phyloP scores from a whole-genome alignment of 2,797 vertebrate genomes.

The Aulostomus chinensis region DNA sequence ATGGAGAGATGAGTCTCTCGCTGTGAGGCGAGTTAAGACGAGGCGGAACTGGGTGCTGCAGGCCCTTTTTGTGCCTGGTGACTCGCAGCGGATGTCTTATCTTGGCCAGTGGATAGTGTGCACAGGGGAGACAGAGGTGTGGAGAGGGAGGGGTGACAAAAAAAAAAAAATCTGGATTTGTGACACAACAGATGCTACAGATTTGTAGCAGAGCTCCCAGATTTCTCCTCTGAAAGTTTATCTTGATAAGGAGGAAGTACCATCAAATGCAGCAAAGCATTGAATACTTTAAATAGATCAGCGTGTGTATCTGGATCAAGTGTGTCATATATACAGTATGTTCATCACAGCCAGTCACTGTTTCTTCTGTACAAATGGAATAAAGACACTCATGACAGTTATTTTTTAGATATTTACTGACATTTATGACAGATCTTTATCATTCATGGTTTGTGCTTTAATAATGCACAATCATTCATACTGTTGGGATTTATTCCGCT shows the following conservation, averaged over 20 bases:
- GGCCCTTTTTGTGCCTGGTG: slow-evolving; percentile 67
- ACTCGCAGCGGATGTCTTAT: slow-evolving; percentile 74
- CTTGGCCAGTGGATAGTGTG: slow-evolving; percentile 59
- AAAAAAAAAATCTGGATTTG: slow-evolving; percentile 28
- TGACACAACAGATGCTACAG: slow-evolving; percentile 49
- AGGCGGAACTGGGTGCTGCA: slow-evolving; percentile 51
- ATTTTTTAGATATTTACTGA: too few species aligned
- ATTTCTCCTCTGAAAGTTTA: slow-evolving; percentile 17
- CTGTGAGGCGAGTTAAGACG: slow-evolving; percentile 58
- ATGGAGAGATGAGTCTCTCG: slow-evolving; percentile 52
- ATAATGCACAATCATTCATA: too few species aligned
- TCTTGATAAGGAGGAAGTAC: slow-evolving; percentile 6
- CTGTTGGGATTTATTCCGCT: too few species aligned
- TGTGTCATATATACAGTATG: too few species aligned
- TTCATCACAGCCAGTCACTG: too few species aligned
- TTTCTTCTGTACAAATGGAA: too few species aligned
- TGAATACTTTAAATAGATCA: slow-evolving; percentile 28
- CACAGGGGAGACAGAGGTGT: slow-evolving; percentile 17
- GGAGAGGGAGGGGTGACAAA: slow-evolving; percentile 13
- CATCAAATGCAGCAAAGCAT: slow-evolving; percentile 7
- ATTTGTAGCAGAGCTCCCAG: slow-evolving; percentile 25
- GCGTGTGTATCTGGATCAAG: slow-evolving; percentile 34
- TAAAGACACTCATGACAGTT: too few species aligned
- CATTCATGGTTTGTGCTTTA: too few species aligned
- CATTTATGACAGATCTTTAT: too few species aligned